Evolutionary conservation across 2,113 vertebrate genomes (phyloP), one percentile per base, ranked within the genome.

Genomic region (Hippocampus zosterae): DNA sequence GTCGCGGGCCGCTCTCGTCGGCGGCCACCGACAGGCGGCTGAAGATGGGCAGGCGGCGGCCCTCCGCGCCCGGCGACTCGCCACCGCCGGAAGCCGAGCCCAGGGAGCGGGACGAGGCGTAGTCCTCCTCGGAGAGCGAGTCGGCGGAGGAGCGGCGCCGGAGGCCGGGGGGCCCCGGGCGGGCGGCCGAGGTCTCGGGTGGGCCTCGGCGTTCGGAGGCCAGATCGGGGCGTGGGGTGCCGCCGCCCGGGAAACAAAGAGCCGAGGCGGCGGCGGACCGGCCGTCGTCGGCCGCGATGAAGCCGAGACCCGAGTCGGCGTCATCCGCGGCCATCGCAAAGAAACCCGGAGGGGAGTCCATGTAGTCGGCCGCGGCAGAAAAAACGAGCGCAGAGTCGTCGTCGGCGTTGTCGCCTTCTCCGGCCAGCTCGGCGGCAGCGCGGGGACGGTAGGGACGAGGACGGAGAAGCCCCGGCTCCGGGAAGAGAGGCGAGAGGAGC

Each of bases 111-210:
- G 88, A 93, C 72, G 92, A 92, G 46, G 88, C 89, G 83, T 92
- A 92, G 67, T 89, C 91, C 2, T 93, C 93, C 76, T 94, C 93
- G 0, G 91, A 93, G n/a, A 93, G 91, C 10, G 92, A 93, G 78
- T 93, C 92, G 0, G 90, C 82, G 0, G 92, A 94, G 37, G 89
- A 78, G 77, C 84, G 91, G 46, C 88, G 85, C 82, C 89, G 84
- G 0, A 89, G 85, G 53, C 75, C 40, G 0, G 75, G 56, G 1
- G 64, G 41, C 16, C 10, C 60, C 7, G 18, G 61, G 65, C 18
- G 9, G 18, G 46, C 8, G 42, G 25, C 52, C 48, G 18, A 8
- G 5, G 0, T 4, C 13, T 33, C 25, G 23, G 41, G 37, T 19
- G 21, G 5, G 13, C 13, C 3, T 11, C 29, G 3, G 11, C 9